phyloP scores from a whole-genome alignment of 2,888 invertebrate genomes.

The Eilema sororculum region DNA sequence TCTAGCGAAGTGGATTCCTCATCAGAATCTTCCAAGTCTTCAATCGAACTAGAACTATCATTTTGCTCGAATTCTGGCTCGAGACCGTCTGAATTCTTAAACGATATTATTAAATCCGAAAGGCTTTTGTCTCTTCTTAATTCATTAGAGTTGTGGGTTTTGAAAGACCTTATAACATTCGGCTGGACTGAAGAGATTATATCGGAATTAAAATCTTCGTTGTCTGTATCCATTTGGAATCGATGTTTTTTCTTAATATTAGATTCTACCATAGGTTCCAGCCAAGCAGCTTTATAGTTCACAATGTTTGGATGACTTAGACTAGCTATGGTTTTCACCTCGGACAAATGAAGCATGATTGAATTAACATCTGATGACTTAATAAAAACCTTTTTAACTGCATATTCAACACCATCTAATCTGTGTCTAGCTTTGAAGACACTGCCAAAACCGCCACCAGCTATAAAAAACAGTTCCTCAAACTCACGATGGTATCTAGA shows the following conservation, averaged over 20 bases:
- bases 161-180: constrained; percentile 79
- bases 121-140: constrained; percentile 69
- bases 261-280: constrained; percentile 89
- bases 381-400: constrained; percentile 92
- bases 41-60: constrained; percentile 59
- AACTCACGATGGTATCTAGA: constrained; percentile 91
- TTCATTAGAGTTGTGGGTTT: constrained; percentile 82
- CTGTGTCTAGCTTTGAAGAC: constrained; percentile 92
- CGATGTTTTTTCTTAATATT: constrained; percentile 72
- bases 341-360: constrained; percentile 89
- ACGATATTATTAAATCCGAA: constrained; percentile 80
- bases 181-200: constrained; percentile 72
- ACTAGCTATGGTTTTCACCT: constrained; percentile 93
- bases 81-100: constrained; percentile 73
- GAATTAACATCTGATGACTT: constrained; percentile 88
- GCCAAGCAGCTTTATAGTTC: constrained; percentile 94
- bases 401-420: constrained; percentile 92
- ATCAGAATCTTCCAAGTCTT: constrained; percentile 64
- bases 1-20: constrained; percentile 60
- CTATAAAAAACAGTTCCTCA: constrained; percentile 90
- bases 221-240: constrained; percentile 74
- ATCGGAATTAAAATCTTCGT: constrained; percentile 69
- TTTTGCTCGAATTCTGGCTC: constrained; percentile 50
- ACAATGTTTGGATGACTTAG: constrained; percentile 93
- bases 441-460: constrained; percentile 92